Evolutionary conservation across 2,113 vertebrate genomes (phyloP), one percentile per base, ranked within the genome.

Genomic region (Phoenicopterus ruber): DNA sequence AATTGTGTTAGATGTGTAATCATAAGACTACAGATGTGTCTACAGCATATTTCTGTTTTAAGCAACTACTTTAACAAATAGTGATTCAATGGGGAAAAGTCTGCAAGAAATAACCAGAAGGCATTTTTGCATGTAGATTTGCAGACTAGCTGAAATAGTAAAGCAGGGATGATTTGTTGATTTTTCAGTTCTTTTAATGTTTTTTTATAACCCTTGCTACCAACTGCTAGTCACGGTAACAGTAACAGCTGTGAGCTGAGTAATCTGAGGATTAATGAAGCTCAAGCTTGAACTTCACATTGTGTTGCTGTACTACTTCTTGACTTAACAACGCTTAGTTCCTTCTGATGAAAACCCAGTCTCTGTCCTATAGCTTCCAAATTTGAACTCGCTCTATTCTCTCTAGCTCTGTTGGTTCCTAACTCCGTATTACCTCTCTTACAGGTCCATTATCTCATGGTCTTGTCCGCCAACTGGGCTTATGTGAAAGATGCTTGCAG

Each of bases 371-470:
- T 11, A 52, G 31, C 63, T 85, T 78, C 40, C 18, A 14, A 15
- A 20, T 61, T 18, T 40, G 38, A 47, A 57, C 0, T 1, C 50
- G 25, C 29, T 85, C 19, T 76, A 0, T 44, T 74, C 36, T 38
- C 34, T 21, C 14, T 38, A 2, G 9, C 5, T 63, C 21, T 54
- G 1, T 63, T 29, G 10, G 5, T 85, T 79, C 28, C 36, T 97
- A 94, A 94, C 2, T 2, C 46, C 5, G 0, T 89, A 19, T 82
- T 84, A 22, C 77, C 32, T 96, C 82, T 95, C 79, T 96, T 82
- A 44, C 97, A 99, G 99, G 99, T 99, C 93, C 99, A 99, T 92
- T 99, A 99, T 97, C 98, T 99, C 97, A 99, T 99, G 99, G 99
- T 99, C 87, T 98, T 99, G 79, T 99, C 99, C 49, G 99, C 99